Base-by-base conservation (phyloP, 2,113 vertebrate genomes). In the Cyanocitta stelleri region DNA sequence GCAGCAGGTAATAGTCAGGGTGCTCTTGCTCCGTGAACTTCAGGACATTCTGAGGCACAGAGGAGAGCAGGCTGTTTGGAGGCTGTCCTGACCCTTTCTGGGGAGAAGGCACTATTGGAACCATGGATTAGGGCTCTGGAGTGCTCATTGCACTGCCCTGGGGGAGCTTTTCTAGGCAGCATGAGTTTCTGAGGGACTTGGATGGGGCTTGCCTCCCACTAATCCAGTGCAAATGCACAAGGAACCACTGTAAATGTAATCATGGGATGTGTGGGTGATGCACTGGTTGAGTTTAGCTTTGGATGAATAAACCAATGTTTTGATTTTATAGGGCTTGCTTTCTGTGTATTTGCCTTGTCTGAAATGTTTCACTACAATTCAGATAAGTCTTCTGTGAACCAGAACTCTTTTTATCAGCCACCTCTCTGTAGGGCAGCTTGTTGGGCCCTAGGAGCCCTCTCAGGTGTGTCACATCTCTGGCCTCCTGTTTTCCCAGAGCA, bases 1-100 rank as follows among this genome's bases (percentile, higher is more conserved):
- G 98, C 85, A 99, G 98, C 90, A 99, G 98, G 95, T 99, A 99
- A 94, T 99, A 99, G 97, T 99, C 99, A 2, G 99, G 99, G 90
- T 99, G 99, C 72, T 99, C 98, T 33, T 98, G 98, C n/a, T 99
- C 99, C 4, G 99, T 99, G 97, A 99, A 99, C 94, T 98, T 98
- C 55, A 99, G 96, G 71, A 99, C 96, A 16, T 98, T 98, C 99
- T 99, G 79, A 46, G 95, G 78, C 87, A 86, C 66, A 89, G 88
- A 95, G 90, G 84, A 97, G 54, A 95, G 93, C 81, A 94, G 64
- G 74, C 67, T 51, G 73, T 87, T 81, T 85, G 89, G 51, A 95
- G n/a, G 20, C 7, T 93, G 84, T 90, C 72, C 68, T 89, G 20
- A 49, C 17, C 37, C 15, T 32, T 93, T 87, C 71, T 66, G 58